Conservation (phyloP, 2,113 vertebrate genomes). For the Paralichthys olivaceus region DNA sequence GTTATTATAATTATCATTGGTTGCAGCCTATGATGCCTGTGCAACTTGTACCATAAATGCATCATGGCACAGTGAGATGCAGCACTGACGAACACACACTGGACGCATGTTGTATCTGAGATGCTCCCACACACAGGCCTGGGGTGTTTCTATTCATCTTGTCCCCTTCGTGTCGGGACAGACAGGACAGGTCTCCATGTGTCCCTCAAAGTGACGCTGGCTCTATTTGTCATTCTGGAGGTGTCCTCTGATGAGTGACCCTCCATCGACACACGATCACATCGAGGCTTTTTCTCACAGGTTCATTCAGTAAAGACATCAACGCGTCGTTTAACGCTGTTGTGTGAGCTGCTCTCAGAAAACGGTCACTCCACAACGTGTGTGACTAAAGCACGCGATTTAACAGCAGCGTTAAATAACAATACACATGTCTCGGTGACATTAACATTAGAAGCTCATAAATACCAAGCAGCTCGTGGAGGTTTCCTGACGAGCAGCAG, state of each 20-base stretch:
- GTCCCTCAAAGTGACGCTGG: not conserved
- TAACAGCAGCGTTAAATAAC: not conserved
- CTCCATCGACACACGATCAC: no score
- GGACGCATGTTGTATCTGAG: conserved; percentile 5
- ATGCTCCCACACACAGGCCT: conserved; percentile 11
- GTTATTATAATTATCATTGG: no score
- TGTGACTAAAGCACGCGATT: no score
- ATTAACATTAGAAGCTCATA: not conserved
- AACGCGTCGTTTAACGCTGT: no score
- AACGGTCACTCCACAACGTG: no score
- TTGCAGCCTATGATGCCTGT: not conserved
- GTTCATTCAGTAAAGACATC: no score
- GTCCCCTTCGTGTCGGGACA: not conserved
- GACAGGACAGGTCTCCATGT: conserved; percentile 14
- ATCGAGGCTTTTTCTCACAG: no score
- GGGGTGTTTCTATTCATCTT: not conserved
- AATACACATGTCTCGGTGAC: not conserved
- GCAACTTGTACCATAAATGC: no score
- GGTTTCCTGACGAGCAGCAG: not conserved
- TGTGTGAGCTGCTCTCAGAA: no score
- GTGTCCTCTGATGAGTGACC: no score
- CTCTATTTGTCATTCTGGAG: not conserved
- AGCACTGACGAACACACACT: not conserved
- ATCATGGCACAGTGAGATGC: not conserved
- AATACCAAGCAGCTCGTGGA: not conserved